Conservation (phyloP, 2,888 invertebrate species). For the Mythimna impura region DNA sequence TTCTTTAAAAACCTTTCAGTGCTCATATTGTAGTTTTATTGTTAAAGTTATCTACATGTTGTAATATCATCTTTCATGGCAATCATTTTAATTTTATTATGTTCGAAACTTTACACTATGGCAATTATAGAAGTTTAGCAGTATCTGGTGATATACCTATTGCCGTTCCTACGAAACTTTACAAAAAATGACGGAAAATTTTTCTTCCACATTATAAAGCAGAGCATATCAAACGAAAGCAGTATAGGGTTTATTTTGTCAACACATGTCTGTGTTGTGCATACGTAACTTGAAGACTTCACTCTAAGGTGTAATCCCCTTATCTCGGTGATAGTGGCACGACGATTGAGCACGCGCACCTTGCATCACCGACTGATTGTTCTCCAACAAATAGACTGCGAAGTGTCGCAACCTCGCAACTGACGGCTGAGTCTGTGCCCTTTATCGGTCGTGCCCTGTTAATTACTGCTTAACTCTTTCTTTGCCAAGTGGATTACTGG, state of each 20-base stretch:
- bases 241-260: constrained; percentile 15
- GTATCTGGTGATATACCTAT: no score
- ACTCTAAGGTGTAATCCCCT: constrained; percentile 43
- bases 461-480: constrained; percentile 49
- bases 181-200: not conserved
- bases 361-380: constrained; percentile 75
- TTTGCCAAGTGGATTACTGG: constrained; percentile 21
- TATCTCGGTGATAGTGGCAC: constrained; percentile 50
- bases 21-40: no score
- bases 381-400: constrained; percentile 76
- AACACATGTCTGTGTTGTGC: constrained; percentile 17
- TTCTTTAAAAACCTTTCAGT: no score
- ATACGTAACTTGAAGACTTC: constrained; percentile 10
- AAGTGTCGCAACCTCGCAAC: constrained; percentile 75
- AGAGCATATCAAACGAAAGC: not conserved
- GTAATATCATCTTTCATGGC: no score
- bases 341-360: constrained; percentile 69
- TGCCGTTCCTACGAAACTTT: no score
- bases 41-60: no score
- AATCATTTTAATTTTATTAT: no score
- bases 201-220: not conserved
- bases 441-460: constrained; percentile 55
- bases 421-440: constrained; percentile 56
- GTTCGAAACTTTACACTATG: not conserved
- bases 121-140: no score